phyloP scores from a whole-genome alignment of 2,113 vertebrate genomes.

The Plecotus auritus region DNA sequence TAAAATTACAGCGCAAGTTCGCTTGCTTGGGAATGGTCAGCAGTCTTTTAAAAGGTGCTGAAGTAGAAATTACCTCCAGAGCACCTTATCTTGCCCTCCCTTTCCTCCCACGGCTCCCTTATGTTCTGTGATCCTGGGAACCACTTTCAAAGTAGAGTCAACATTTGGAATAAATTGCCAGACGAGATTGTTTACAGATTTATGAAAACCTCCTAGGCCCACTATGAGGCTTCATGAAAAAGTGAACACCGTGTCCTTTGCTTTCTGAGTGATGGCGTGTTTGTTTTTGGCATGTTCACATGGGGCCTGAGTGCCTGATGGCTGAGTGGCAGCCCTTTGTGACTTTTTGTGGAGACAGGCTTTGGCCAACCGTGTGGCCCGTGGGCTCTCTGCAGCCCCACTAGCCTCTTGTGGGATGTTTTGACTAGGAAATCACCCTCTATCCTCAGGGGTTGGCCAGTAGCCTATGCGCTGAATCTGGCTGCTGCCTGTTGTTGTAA shows the following conservation, averaged over 20 bases:
- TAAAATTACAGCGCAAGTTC: not conserved
- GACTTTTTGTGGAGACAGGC: not conserved
- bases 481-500: not conserved
- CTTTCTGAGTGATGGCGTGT: not conserved
- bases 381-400: not conserved
- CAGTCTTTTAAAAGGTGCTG: not conserved
- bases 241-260: not conserved
- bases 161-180: not conserved
- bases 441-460: not conserved
- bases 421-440: not conserved
- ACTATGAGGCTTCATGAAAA: not conserved
- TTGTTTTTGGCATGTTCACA: not conserved
- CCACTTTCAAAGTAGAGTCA: not conserved
- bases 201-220: not conserved
- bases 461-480: not conserved
- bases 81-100: not conserved
- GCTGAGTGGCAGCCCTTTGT: not conserved
- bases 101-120: accelerated
- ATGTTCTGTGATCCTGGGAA: not conserved
- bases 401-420: not conserved
- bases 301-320: not conserved
- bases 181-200: not conserved
- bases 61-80: not conserved
- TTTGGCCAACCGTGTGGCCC: not conserved
- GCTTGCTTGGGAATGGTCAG: not conserved